Evolutionary conservation across 2,113 vertebrate genomes (phyloP).

Genomic region (Mobula hypostoma): DNA sequence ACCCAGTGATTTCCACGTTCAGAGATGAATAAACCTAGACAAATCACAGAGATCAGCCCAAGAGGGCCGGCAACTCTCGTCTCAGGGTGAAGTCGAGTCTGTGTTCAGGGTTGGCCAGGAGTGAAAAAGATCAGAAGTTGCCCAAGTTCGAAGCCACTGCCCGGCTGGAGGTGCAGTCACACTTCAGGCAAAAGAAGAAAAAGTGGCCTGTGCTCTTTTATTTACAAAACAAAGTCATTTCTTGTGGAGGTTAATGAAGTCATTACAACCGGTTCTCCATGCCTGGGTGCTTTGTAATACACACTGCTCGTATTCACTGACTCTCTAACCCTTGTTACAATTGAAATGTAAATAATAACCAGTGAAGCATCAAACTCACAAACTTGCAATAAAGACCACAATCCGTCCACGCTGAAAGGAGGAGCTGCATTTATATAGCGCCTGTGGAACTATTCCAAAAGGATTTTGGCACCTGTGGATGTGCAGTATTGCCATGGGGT

Average conservation of each 20-base stretch:
- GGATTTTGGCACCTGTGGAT: too few relatives aligned
- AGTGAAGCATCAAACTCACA: not conserved
- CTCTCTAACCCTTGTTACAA: not conserved
- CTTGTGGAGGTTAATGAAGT: not conserved
- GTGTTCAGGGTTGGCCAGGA: not conserved
- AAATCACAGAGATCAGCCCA: not conserved
- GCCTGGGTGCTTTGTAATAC: not conserved
- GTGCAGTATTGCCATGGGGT: too few relatives aligned
- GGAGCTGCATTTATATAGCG: too few relatives aligned
- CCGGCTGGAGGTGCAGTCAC: not conserved
- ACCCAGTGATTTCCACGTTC: too few relatives aligned
- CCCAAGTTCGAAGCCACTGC: not conserved
- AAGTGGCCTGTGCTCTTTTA: not conserved
- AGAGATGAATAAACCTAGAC: too few relatives aligned
- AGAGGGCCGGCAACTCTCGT: not conserved
- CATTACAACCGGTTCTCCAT: not conserved
- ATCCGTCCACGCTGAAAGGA: not conserved
- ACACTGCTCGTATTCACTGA: not conserved
- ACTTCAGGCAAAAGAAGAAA: not conserved
- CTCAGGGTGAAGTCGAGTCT: not conserved
- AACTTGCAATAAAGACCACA: not conserved
- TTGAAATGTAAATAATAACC: not conserved
- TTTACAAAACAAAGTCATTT: not conserved
- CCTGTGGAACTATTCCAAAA: too few relatives aligned
- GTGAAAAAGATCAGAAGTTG: not conserved